These are phyloP conservation scores for Xenopus borealis DNA, from an alignment of 2,113 vertebrate genomes.

Conservation along the genomic window DNA sequence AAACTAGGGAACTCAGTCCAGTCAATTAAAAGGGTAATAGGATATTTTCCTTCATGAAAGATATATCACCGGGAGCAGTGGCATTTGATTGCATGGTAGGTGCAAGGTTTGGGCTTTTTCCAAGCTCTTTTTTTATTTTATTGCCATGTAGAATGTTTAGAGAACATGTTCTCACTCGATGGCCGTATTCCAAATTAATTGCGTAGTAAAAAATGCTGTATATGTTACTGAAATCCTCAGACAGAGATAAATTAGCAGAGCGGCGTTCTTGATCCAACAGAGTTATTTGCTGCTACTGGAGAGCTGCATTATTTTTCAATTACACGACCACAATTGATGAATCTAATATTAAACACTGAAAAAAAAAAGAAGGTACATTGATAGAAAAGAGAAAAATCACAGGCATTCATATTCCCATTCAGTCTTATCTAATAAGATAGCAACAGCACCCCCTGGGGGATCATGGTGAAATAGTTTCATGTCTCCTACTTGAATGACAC, in stretches of 20 bases:
- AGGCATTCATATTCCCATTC: not conserved
- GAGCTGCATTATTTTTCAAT: conserved; percentile 2
- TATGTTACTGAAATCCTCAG: too few species aligned
- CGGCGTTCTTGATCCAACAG: too few species aligned
- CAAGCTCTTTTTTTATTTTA: not conserved
- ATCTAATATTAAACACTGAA: conserved; percentile 15
- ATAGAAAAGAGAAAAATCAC: conserved; percentile 11
- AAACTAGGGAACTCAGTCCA: not conserved
- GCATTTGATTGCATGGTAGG: not conserved
- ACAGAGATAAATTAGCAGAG: too few species aligned
- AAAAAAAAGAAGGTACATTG: conserved; percentile 1
- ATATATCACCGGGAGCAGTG: not conserved
- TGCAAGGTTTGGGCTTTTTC: not conserved
- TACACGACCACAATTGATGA: conserved; percentile 2
- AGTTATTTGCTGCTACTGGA: not conserved
- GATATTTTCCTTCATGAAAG: not conserved
- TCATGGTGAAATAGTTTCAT: conserved; percentile 47
- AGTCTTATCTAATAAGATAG: conserved; percentile 32
- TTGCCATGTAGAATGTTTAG: not conserved
- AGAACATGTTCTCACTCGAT: too few species aligned
- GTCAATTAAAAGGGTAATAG: not conserved
- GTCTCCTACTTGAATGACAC: conserved; percentile 27
- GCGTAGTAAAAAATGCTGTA: too few species aligned
- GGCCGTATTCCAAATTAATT: too few species aligned
- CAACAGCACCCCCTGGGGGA: conserved; percentile 40